These are phyloP conservation scores for Cordilura impudica DNA, from an alignment of 2,888 invertebrate genomes.

Conservation along the genomic window DNA sequence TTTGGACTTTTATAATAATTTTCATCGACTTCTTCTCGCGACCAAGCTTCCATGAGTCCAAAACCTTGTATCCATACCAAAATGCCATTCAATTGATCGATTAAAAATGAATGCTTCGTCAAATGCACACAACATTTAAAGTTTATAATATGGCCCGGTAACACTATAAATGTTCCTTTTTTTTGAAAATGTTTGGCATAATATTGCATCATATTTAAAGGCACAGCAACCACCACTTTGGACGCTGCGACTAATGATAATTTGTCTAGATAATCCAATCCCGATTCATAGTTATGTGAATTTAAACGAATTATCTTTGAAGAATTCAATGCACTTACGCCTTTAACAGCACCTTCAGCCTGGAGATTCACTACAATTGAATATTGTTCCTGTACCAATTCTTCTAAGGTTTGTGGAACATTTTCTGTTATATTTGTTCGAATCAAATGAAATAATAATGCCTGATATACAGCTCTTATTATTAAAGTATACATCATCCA, in stretches of 20 bases:
- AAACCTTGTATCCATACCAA: conserved; percentile 47
- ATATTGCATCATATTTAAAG: conserved; percentile 46
- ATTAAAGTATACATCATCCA: conserved; percentile 60
- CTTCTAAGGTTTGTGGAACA: conserved; percentile 39
- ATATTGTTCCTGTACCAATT: conserved; percentile 38
- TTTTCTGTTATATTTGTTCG: conserved; percentile 43
- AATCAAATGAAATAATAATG: conserved; percentile 58
- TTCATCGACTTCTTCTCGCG: conserved; percentile 20
- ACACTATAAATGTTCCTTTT: conserved; percentile 39
- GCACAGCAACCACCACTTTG: neutral
- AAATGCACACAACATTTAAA: conserved; percentile 62
- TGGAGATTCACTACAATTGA: conserved; percentile 39
- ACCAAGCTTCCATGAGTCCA: conserved; percentile 61
- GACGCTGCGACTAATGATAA: neutral
- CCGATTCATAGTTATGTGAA: too few relatives aligned
- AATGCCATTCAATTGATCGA: conserved; percentile 47
- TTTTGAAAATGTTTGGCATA: conserved; percentile 20
- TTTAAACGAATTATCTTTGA: conserved; percentile 25
- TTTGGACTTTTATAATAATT: neutral
- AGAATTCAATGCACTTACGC: neutral
- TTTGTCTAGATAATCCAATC: conserved; percentile 24
- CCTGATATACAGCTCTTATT: conserved; percentile 63
- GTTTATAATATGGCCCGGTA: conserved; percentile 52
- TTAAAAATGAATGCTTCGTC: conserved; percentile 62
- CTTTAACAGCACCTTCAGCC: conserved; percentile 33